phyloP scores from a whole-genome alignment of 2,888 invertebrate species.

The Agrotis segetum region DNA sequence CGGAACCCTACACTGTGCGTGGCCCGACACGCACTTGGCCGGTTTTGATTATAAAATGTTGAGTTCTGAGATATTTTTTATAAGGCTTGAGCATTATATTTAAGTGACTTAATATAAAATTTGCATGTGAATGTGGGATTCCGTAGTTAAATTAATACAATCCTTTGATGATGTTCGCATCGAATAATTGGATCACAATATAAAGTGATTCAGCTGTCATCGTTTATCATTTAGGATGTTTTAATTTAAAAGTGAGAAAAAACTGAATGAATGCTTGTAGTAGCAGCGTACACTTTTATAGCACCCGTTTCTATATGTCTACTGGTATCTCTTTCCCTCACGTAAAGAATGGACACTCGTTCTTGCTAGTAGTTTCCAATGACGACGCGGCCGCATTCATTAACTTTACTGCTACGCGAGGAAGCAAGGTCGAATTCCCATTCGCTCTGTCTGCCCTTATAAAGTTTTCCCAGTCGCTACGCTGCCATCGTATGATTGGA shows the following conservation, averaged over 20 bases:
- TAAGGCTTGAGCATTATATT: not conserved
- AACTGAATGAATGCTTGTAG: constrained; percentile 5
- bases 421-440: constrained; percentile 57
- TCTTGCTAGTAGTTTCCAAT: constrained; percentile 30
- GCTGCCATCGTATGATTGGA: constrained; percentile 11
- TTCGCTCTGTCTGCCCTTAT: constrained; percentile 16
- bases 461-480: constrained; percentile 58
- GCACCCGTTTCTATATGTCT: constrained; percentile 14
- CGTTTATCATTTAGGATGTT: constrained; percentile 11
- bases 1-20: no score
- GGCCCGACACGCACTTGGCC: no score
- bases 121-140: constrained; percentile 11
- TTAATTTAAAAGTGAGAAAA: constrained; percentile 22
- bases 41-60: constrained; percentile 3
- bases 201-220: constrained; percentile 2
- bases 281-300: constrained; percentile 25
- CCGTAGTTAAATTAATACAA: not conserved
- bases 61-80: not conserved
- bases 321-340: constrained; percentile 42
- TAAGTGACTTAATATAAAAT: constrained; percentile 4
- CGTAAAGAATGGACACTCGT: constrained; percentile 15
- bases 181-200: constrained; percentile 7
- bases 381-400: constrained; percentile 16
- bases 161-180: not conserved
- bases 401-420: constrained; percentile 19